Percentiles rank a stretch among this genome's conserved stretches.
These are phyloP conservation scores for Melipona quadrifasciata DNA, from an alignment of 1,140 invertebrate genomes.

Conservation along the genomic window DNA sequence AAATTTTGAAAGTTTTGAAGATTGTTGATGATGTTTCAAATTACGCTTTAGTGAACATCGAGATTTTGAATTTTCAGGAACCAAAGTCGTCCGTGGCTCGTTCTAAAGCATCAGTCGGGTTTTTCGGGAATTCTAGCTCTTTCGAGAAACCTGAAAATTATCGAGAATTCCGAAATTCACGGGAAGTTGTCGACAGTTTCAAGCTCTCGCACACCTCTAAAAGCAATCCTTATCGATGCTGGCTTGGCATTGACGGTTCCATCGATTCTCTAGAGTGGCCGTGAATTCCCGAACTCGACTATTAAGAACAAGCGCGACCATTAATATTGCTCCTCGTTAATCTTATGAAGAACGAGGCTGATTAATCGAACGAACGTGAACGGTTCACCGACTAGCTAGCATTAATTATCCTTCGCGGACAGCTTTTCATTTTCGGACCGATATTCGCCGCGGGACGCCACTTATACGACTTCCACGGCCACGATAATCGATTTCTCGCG, in stretches of 20 bases:
- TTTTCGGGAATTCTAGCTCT: no score
- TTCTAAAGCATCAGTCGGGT: no score
- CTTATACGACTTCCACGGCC: conserved; percentile 43
- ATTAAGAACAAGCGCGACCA: conserved; percentile 43
- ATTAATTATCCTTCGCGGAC: conserved; percentile 67
- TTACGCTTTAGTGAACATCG: no score
- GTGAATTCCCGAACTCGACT: conserved; percentile 42
- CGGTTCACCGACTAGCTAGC: conserved; percentile 41
- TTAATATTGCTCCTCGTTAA: conserved; percentile 69
- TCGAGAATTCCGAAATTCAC: no score
- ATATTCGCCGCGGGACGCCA: conserved; percentile 65
- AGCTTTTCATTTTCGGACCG: conserved; percentile 67
- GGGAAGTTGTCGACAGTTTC: no score
- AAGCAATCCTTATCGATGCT: not conserved
- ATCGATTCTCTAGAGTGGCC: not conserved
- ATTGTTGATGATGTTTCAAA: no score
- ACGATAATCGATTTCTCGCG: conserved; percentile 65
- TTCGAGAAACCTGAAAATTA: no score
- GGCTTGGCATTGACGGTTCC: not conserved
- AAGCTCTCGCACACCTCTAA: no score
- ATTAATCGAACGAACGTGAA: conserved; percentile 67
- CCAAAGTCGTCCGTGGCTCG: no score
- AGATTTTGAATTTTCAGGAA: no score
- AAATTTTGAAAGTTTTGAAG: no score
- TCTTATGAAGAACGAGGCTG: conserved; percentile 50